phyloP scores from a whole-genome alignment of 2,888 invertebrate genomes.

The Nipponacmea schrenckii region DNA sequence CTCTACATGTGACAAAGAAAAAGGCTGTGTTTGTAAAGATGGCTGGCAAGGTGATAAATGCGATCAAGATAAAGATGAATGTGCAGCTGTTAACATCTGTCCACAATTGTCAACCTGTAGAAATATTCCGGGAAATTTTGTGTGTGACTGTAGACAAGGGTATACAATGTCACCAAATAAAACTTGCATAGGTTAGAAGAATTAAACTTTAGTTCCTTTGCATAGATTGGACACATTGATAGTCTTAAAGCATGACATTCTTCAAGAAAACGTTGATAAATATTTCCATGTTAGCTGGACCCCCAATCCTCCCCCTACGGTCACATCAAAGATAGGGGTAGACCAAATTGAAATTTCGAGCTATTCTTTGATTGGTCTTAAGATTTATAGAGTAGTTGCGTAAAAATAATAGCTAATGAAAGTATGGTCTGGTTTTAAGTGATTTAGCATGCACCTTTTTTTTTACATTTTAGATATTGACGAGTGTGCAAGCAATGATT shows the following conservation, averaged over 20 bases:
- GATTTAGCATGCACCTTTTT: neutral
- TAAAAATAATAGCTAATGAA: no score
- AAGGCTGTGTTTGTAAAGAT: slow-evolving; percentile 26
- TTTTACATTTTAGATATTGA: slow-evolving; percentile 14
- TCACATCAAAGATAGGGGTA: no score
- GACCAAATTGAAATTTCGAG: no score
- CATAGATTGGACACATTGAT: neutral
- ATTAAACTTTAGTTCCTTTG: neutral
- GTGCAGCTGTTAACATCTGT: slow-evolving; percentile 12
- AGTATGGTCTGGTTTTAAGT: no score
- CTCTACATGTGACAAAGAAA: slow-evolving; percentile 14
- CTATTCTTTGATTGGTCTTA: no score
- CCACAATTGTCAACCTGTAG: slow-evolving; percentile 19
- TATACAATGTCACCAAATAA: slow-evolving; percentile 17
- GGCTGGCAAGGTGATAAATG: slow-evolving; percentile 24
- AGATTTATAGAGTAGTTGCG: no score
- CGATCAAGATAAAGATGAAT: slow-evolving; percentile 27
- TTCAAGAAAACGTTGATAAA: no score
- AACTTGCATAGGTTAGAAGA: slow-evolving; percentile 25
- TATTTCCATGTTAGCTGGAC: no score
- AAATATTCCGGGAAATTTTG: slow-evolving; percentile 25
- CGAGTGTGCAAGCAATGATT: slow-evolving; percentile 15
- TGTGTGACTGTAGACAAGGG: slow-evolving; percentile 25
- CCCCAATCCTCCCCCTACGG: no score
- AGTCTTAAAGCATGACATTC: no score